Conservation (phyloP, 1,140 invertebrate species). For the Bombus turneri region DNA sequence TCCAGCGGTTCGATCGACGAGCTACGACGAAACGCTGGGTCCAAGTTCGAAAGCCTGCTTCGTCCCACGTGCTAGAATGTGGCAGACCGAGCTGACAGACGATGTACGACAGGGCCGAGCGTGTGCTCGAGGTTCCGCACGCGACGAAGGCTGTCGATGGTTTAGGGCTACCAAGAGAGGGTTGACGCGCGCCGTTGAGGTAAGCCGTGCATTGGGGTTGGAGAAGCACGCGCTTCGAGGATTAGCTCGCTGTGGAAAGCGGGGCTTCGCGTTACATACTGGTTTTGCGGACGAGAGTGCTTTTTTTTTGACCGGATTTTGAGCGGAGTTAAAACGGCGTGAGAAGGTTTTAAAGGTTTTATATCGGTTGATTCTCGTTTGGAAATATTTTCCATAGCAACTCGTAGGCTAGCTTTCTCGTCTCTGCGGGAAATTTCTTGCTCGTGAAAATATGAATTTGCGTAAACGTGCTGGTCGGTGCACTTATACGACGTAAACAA, state of each 20-base stretch:
- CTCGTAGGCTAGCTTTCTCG: too few species aligned
- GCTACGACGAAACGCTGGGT: neutral
- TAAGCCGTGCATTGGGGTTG: neutral
- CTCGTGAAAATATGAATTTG: too few species aligned
- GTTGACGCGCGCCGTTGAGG: slow-evolving; percentile 5
- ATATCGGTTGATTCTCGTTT: neutral
- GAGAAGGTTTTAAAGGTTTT: neutral
- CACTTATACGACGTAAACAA: too few species aligned
- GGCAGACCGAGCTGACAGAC: neutral
- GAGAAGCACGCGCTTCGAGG: neutral
- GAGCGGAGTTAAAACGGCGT: neutral
- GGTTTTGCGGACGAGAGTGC: neutral
- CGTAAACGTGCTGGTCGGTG: too few species aligned
- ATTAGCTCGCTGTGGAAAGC: slow-evolving; percentile 25
- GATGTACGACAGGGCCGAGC: neutral
- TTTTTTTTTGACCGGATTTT: neutral
- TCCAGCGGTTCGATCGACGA: neutral
- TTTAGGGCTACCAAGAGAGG: neutral
- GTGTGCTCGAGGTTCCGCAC: neutral
- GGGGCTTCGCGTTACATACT: neutral
- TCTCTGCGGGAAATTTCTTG: too few species aligned
- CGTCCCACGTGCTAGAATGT: neutral
- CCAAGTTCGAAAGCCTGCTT: neutral
- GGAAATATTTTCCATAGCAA: neutral
- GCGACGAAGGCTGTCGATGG: neutral